Evolutionary conservation across 2,888 invertebrate genomes (phyloP).

Genomic region (Orgyia antiqua): DNA sequence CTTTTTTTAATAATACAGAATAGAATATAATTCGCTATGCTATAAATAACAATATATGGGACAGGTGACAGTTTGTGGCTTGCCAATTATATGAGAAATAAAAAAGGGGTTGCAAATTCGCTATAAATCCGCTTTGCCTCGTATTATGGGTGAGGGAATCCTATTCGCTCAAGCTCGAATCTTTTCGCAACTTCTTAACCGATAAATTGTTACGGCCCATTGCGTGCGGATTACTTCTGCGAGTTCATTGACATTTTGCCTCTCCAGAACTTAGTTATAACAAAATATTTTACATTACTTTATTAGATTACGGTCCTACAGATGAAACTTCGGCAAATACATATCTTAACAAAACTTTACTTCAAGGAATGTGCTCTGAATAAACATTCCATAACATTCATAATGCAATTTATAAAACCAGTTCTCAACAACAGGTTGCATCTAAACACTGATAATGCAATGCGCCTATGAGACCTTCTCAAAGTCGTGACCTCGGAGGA

Average conservation of each 20-base stretch:
- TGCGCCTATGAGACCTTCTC: constrained; percentile 63
- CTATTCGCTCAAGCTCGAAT: constrained; percentile 28
- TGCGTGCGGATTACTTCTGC: constrained; percentile 49
- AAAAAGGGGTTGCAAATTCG: constrained; percentile 13
- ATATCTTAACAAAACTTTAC: not conserved
- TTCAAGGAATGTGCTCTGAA: constrained; percentile 3
- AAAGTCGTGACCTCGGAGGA: constrained; percentile 68
- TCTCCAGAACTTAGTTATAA: constrained; percentile 22
- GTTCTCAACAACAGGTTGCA: constrained; percentile 35
- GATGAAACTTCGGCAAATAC: not conserved
- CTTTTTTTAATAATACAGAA: too few species aligned
- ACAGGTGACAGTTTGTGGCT: constrained; percentile 7
- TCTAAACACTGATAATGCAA: constrained; percentile 37
- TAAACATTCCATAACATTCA: constrained; percentile 21
- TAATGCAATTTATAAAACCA: constrained; percentile 37
- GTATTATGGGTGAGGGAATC: constrained; percentile 37
- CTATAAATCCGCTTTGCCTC: constrained; percentile 25
- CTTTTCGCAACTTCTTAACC: constrained; percentile 45
- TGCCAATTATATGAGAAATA: constrained; percentile 15
- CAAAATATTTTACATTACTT: not conserved
- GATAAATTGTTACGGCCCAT: constrained; percentile 54
- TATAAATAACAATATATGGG: too few species aligned
- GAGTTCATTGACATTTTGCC: constrained; percentile 45
- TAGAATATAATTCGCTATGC: too few species aligned
- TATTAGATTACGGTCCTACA: not conserved